A percentile compares a stretch with the other conserved stretches of the same genome.
phyloP scores from a whole-genome alignment of 2,113 vertebrate genomes.

The Neofelis nebulosa region DNA sequence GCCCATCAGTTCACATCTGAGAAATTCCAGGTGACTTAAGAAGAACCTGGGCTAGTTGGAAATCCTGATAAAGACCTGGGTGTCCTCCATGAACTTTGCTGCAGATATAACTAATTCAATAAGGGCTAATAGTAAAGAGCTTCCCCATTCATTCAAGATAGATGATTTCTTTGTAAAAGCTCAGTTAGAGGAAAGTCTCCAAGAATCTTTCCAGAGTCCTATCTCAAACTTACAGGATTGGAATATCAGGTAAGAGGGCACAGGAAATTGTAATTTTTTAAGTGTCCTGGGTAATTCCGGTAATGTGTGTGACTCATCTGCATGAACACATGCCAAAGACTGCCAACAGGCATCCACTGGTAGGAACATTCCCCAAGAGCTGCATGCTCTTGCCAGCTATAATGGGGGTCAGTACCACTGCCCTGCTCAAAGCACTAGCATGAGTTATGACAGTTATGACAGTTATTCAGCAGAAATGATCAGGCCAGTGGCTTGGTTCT shows the following conservation, averaged over 20 bases:
- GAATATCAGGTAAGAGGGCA: background rate
- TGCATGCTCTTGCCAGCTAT: background rate
- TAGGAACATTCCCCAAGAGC: background rate
- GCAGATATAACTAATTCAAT: background rate
- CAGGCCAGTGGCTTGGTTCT: background rate
- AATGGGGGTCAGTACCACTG: background rate
- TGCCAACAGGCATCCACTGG: background rate
- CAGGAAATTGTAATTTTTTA: background rate
- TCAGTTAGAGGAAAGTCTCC: background rate
- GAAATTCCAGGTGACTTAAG: background rate
- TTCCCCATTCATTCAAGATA: background rate
- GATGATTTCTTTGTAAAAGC: background rate
- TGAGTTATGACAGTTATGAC: background rate
- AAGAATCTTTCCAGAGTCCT: background rate
- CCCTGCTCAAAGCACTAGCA: background rate
- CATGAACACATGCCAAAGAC: background rate
- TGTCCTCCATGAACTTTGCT: background rate
- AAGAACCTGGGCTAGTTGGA: background rate
- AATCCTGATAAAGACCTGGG: background rate
- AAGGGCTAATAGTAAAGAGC: background rate
- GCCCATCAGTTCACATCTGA: background rate
- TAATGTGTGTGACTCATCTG: background rate
- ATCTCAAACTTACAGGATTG: background rate
- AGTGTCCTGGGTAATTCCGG: background rate
- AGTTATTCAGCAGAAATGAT: background rate